Evolutionary conservation across 2,797 vertebrate genomes (phyloP).

Genomic region (Anabas testudineus): DNA sequence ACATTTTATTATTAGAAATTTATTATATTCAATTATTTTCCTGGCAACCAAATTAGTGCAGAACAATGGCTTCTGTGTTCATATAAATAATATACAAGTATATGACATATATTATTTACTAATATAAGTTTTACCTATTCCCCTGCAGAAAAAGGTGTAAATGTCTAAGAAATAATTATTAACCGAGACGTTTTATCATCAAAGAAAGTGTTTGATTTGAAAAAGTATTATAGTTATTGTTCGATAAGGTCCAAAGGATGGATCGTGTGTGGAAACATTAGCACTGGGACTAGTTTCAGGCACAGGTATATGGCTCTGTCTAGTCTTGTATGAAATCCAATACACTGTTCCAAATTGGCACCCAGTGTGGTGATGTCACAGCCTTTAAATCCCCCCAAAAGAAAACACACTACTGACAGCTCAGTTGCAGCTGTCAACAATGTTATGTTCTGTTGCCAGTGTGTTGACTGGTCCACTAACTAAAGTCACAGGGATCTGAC

Average conservation of each 20-base stretch:
- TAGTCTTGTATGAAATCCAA: conserved; percentile 5
- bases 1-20: no score
- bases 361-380: conserved; percentile 32
- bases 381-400: conserved; percentile 15
- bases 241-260: neutral
- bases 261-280: neutral
- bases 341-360: conserved; percentile 14
- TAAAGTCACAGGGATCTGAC: conserved; percentile 17
- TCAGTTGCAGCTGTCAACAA: conserved; percentile 19
- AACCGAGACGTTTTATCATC: conserved; percentile 15
- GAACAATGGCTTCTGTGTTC: neutral
- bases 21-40: neutral
- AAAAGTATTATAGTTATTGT: neutral
- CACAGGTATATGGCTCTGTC: conserved; percentile 8
- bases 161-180: neutral
- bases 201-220: no score
- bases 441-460: conserved; percentile 17
- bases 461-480: conserved; percentile 20
- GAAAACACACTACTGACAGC: conserved; percentile 9
- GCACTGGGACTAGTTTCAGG: conserved; percentile 11
- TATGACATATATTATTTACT: no score
- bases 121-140: neutral
- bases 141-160: neutral
- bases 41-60: neutral
- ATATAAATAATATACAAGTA: neutral